Evolutionary conservation across 2,797 vertebrate genomes (phyloP), one percentile per base, ranked within the genome.

Genomic region (Pangasius krempfi): DNA sequence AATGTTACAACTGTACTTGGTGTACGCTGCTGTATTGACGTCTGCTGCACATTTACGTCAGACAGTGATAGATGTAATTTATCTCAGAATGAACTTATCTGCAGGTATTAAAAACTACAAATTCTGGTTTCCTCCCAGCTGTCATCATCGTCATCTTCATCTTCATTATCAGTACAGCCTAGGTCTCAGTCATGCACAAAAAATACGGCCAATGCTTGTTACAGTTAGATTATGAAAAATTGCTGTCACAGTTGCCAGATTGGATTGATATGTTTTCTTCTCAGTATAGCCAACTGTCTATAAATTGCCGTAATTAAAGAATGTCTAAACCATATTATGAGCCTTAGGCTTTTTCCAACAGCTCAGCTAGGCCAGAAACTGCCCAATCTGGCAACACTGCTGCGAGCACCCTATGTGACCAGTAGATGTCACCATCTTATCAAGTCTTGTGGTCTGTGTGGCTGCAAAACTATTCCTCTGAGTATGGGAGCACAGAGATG

Each of bases 381-480:
- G 44, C 16, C 20, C 44, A 84, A 84, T 52, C 44, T 84, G 62
- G 44, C 62, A 84, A 68, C 82, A 5, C 44, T 33, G 27, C 5
- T 68, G 82, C 62, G 7, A 85, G 18, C 16, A 56, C 9, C 27
- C 18, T 14, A 5, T 44, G 50, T 70, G 40, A 56, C 88, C 91
- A 89, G 66, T 76, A 91, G 91, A 88, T 89, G 91, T 90, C 91
- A 79, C 58, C 52, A 85, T 88, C 25, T 62, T 54, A 82, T 56
- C 79, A 82, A 30, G 37, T 56, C 81, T 85, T 27, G 1, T 37
- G 27, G 52, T 83, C 54, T 16, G 6, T n/a, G n/a, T 83, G 20
- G 44, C 52, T 81, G 47, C n/a, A 27, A 18, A 40, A 56, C 50
- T 56, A 25, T 56, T 82, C 79, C 66, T 70, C 12, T 27, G 60